These are phyloP conservation scores for Meganola albula DNA, from an alignment of 2,888 invertebrate species.

Conservation along the genomic window DNA sequence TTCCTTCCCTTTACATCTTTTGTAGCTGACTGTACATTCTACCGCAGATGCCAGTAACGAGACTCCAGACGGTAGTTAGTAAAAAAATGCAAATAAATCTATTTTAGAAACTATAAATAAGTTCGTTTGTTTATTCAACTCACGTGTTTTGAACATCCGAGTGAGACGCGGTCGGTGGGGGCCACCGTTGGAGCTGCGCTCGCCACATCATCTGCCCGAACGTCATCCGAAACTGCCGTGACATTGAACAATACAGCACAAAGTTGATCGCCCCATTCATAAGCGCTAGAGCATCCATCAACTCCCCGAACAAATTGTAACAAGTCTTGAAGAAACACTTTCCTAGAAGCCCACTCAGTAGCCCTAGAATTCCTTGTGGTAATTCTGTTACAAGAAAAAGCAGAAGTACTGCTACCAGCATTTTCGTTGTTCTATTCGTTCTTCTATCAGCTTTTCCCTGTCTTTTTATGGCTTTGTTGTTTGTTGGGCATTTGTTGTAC, in stretches of 20 bases:
- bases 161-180: conserved; percentile 72
- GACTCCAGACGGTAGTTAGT: too few relatives aligned
- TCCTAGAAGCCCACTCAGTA: conserved; percentile 68
- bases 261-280: conserved; percentile 96
- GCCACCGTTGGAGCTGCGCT: conserved; percentile 65
- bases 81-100: conserved; percentile 1
- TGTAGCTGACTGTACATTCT: too few relatives aligned
- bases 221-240: conserved; percentile 88
- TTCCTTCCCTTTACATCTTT: too few relatives aligned
- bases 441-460: conserved; percentile 63
- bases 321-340: conserved; percentile 86
- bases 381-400: conserved; percentile 93
- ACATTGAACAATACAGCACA: conserved; percentile 96
- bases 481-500: conserved; percentile 62
- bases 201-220: conserved; percentile 67
- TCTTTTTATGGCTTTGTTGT: conserved; percentile 53
- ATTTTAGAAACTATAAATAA: conserved; percentile 23
- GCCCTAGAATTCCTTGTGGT: conserved; percentile 84
- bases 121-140: conserved; percentile 32
- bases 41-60: too few relatives aligned
- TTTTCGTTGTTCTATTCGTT: conserved; percentile 90
- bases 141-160: conserved; percentile 81
- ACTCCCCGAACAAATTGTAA: conserved; percentile 88
- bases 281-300: conserved; percentile 93
- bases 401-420: conserved; percentile 91